These are phyloP conservation scores for Toxostoma redivivum DNA, from an alignment of 2,113 vertebrate genomes.

Conservation along the genomic window DNA sequence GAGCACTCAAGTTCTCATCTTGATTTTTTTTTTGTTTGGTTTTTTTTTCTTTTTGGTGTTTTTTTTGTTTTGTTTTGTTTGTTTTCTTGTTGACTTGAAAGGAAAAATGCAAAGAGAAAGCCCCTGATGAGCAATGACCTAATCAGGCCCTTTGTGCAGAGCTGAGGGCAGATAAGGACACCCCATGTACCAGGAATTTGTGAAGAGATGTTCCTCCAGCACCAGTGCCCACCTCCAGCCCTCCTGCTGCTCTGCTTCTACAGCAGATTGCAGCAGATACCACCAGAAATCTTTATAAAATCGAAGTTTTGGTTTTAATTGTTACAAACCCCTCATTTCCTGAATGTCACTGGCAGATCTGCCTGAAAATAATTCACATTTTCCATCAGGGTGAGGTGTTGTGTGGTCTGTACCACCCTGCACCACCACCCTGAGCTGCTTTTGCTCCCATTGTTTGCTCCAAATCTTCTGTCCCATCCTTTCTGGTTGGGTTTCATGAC, in stretches of 20 bases:
- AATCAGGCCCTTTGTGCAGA: not conserved
- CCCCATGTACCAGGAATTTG: not conserved
- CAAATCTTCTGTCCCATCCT: not conserved
- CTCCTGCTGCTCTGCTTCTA: not conserved
- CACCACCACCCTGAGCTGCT: not conserved
- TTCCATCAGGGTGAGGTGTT: not conserved
- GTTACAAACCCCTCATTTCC: not conserved
- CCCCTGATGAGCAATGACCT: fast-evolving
- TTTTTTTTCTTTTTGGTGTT: too few species aligned
- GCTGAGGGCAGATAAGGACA: not conserved
- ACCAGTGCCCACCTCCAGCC: not conserved
- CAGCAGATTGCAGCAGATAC: not conserved
- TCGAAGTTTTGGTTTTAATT: not conserved
- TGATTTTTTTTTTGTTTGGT: not conserved
- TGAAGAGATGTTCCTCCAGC: not conserved
- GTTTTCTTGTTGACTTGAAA: not conserved
- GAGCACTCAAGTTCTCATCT: not conserved
- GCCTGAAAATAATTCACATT: not conserved
- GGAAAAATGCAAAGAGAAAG: not conserved
- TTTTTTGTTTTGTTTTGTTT: not conserved
- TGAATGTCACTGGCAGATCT: not conserved
- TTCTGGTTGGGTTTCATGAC: not conserved
- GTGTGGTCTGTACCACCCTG: not conserved
- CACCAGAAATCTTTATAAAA: not conserved
- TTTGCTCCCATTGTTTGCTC: not conserved